A percentile compares a stretch with the other conserved stretches of the same genome.
These are phyloP conservation scores for Ciona savignyi DNA, from an alignment of 23 tunicate species.

Conservation along the genomic window DNA sequence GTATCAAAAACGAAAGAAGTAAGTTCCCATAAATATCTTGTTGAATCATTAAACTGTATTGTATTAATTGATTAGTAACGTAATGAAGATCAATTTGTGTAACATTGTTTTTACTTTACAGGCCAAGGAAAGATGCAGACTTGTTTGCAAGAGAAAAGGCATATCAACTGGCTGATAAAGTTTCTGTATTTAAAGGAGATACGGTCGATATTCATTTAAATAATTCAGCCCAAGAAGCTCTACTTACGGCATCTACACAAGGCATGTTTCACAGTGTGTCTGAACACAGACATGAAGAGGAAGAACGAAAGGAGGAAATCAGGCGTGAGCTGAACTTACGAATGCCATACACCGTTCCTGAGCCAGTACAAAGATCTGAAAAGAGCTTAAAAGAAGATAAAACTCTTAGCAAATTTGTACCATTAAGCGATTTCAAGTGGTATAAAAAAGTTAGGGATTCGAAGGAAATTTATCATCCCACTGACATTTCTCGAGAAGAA, in stretches of 20 bases:
- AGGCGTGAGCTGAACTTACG: constrained; percentile 48
- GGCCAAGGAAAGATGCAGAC: constrained; percentile 69
- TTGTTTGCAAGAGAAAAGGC: constrained; percentile 68
- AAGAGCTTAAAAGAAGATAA: constrained; percentile 53
- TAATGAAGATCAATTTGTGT: too few relatives aligned
- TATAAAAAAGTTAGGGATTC: constrained; percentile 78
- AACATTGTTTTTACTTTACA: too few relatives aligned
- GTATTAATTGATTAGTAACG: too few relatives aligned
- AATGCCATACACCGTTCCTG: constrained; percentile 93
- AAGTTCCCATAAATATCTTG: too few relatives aligned
- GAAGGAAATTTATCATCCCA: constrained; percentile 63
- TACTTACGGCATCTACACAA: constrained; percentile 55
- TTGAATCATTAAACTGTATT: too few relatives aligned
- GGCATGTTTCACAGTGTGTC: constrained; percentile 27
- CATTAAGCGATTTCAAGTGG: constrained; percentile 91
- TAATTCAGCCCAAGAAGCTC: constrained; percentile 69
- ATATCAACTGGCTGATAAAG: constrained; percentile 68
- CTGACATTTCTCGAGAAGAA: constrained; percentile 37
- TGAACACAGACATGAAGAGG: constrained; percentile 39
- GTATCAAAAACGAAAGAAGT: constrained; percentile 58
- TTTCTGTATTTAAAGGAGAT: constrained; percentile 36
- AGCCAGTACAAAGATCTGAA: constrained; percentile 48
- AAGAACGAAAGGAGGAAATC: constrained; percentile 19
- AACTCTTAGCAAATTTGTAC: constrained; percentile 55
- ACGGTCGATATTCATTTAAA: constrained; percentile 59